These are phyloP conservation scores for Cygnus buccinator DNA, from an alignment of 2,113 vertebrate species.

Conservation along the genomic window DNA sequence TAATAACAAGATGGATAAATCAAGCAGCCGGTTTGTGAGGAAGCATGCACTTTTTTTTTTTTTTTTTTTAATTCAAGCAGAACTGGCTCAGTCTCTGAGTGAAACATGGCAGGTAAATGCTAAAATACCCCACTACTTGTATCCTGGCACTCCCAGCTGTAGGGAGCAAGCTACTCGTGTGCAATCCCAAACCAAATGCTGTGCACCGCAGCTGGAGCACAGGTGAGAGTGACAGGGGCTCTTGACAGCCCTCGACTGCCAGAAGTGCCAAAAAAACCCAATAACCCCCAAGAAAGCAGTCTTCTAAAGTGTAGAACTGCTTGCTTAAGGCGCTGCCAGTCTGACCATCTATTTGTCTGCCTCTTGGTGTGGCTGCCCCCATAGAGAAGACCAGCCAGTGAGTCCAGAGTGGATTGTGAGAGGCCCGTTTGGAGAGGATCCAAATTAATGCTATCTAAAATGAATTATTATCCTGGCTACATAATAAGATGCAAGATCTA, in stretches of 20 bases:
- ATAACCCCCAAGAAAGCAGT: not conserved
- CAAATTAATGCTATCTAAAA: too few relatives aligned
- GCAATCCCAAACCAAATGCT: not conserved
- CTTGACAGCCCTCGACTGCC: too few relatives aligned
- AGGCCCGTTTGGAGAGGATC: not conserved
- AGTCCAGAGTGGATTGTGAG: not conserved
- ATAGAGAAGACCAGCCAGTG: not conserved
- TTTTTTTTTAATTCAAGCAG: not conserved
- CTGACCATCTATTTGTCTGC: not conserved
- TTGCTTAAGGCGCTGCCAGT: not conserved
- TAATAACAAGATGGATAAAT: not conserved
- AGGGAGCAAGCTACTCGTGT: accelerated
- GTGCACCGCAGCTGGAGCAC: not conserved
- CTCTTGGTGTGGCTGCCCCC: not conserved
- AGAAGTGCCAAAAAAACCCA: not conserved
- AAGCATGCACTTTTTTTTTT: not conserved
- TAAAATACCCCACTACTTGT: not conserved
- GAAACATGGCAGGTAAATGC: not conserved
- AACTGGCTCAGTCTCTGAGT: not conserved
- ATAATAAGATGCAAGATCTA: not conserved
- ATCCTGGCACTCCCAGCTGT: not conserved
- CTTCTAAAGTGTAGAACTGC: not conserved
- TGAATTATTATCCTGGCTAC: not conserved
- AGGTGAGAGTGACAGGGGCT: not conserved
- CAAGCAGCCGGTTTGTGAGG: not conserved